phyloP scores from a whole-genome alignment of 2,797 vertebrate genomes.

The Crypturellus tataupa region DNA sequence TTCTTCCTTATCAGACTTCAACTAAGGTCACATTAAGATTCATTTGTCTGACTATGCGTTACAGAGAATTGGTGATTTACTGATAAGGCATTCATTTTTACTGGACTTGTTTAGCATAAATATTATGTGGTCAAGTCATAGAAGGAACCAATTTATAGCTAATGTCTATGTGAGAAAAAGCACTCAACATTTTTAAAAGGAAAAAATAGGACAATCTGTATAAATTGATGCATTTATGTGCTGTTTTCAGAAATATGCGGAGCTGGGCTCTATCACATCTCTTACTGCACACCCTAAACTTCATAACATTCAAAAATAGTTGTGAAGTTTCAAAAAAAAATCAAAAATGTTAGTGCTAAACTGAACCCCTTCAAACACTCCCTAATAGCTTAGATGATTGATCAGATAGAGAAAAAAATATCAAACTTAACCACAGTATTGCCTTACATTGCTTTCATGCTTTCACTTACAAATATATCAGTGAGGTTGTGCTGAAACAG shows the following conservation, averaged over 20 bases:
- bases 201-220: not conserved
- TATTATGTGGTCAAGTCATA: not conserved
- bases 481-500: not conserved
- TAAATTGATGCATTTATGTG: not conserved
- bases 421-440: not conserved
- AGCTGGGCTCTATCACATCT: not conserved
- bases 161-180: not conserved
- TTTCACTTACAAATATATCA: not conserved
- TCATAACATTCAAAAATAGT: not conserved
- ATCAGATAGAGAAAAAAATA: not conserved
- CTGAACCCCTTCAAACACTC: not conserved
- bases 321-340: not conserved
- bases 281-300: not conserved
- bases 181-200: not conserved
- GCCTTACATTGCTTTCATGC: not conserved
- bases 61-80: not conserved
- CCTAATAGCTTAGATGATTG: not conserved
- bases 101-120: not conserved
- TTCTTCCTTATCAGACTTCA: not conserved
- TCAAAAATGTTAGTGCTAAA: not conserved
- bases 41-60: accelerated
- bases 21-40: not conserved
- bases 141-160: not conserved
- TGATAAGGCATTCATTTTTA: not conserved
- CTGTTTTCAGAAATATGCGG: not conserved